These are phyloP conservation scores for Dione juno DNA, from an alignment of 2,888 invertebrate species.

Conservation along the genomic window DNA sequence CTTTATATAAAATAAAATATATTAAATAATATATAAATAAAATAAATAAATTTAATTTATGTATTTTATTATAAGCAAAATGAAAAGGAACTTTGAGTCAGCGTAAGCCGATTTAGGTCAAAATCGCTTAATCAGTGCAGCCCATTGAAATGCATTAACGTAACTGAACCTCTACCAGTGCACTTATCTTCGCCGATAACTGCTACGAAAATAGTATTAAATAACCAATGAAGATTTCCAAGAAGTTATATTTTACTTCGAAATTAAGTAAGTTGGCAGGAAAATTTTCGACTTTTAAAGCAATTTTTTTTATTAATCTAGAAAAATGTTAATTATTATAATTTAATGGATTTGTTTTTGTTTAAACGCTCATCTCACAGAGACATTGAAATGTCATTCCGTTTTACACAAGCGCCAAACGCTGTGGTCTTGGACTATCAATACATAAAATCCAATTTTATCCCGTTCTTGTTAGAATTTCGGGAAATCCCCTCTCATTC, in stretches of 20 bases:
- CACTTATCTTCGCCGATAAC: slow-evolving; percentile 23
- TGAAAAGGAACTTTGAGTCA: slow-evolving; percentile 16
- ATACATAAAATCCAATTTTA: no score
- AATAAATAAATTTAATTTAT: no score
- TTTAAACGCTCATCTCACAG: no score
- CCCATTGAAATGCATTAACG: slow-evolving; percentile 26
- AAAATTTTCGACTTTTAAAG: not conserved
- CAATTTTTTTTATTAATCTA: not conserved
- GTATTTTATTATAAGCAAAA: not conserved
- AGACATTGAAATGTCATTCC: no score
- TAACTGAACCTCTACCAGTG: slow-evolving; percentile 3
- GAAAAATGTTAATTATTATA: not conserved
- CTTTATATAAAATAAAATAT: no score
- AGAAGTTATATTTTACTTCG: slow-evolving; percentile 20
- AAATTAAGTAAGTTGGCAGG: not conserved
- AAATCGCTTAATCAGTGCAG: slow-evolving; percentile 10
- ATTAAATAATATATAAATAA: no score
- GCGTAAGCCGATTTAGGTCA: slow-evolving; percentile 18
- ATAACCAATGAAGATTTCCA: slow-evolving; percentile 11
- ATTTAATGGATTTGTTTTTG: not conserved
- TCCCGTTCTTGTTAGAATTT: no score
- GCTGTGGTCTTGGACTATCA: no score
- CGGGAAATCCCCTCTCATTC: no score
- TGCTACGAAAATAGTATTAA: slow-evolving; percentile 20
- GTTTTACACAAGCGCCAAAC: no score